Base-by-base conservation (phyloP, 30 jellyfish, hydroid and myxozoan genomes). In the Sanderia malayensis region DNA sequence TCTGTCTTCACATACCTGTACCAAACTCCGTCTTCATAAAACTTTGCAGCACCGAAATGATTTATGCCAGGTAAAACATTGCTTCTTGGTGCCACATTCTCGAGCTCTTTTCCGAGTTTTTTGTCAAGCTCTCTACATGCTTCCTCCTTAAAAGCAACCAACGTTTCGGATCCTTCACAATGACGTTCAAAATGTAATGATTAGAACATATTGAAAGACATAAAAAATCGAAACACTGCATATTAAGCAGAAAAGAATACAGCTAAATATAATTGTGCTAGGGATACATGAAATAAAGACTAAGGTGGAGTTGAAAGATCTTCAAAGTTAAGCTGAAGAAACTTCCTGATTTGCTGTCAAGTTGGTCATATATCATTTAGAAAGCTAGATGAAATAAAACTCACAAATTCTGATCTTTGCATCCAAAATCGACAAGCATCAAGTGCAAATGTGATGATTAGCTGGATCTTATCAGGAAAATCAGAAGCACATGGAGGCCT, bases 1-100 rank as follows among this genome's bases (percentile, higher is more conserved):
- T n/a, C n/a, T n/a, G n/a, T n/a, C n/a, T n/a, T n/a, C n/a, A n/a
- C 31, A 11, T 86, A 86, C 96, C 96, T 77, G 93, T 77, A 86
- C 96, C 96, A 86, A 21, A 49, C 29, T 15, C 74, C 83, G 76
- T 85, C 85, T 0, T 25, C 83, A 44, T 61, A 8, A 41, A 46
- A 85, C 37, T 27, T 70, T 29, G 94, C 96, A 26, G 94, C 87
- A 1, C 96, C 96, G 55, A 86, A 71, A 10, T 80, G 87, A 41
- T 79, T 86, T 31, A 13, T 41, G 0, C 66, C 30, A 0, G 96
- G 96, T 33, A 76, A 74, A 3, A 67, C 58, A 10, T 25, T 32
- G n/a, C 45, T 33, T 15, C 9, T 30, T 26, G 44, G 17, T 1
- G 7, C 78, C 23, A 4, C 11, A 1, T 76, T 59, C 1, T 62